Percentiles rank a stretch among this genome's conserved stretches.
Evolutionary conservation across 2,797 vertebrate species (phyloP).

Genomic region (Hephaestus fuliginosus): DNA sequence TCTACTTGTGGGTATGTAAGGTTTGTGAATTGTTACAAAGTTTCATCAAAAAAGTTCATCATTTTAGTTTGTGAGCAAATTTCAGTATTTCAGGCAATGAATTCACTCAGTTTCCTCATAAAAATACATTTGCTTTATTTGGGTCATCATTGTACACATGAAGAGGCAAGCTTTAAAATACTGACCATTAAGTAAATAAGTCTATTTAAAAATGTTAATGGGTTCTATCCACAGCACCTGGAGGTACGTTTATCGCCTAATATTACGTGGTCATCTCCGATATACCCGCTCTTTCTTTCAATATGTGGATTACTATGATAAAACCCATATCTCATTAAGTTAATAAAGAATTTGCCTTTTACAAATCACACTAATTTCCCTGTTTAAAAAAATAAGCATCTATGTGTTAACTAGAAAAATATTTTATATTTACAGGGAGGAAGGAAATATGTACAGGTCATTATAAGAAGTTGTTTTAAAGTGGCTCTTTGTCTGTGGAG

Average conservation of each 20-base stretch:
- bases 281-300: background rate
- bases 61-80: background rate
- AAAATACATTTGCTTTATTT: slow-evolving; percentile 82
- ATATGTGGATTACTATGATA: slow-evolving; percentile 30
- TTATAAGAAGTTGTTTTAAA: slow-evolving; percentile 44
- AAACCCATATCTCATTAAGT: slow-evolving; percentile 30
- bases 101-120: slow-evolving; percentile 40
- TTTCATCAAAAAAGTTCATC: background rate
- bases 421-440: slow-evolving; percentile 66
- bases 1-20: too few species aligned
- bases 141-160: slow-evolving; percentile 48
- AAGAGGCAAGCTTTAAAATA: slow-evolving; percentile 52
- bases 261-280: slow-evolving; percentile 18
- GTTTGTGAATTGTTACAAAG: too few species aligned
- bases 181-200: slow-evolving; percentile 27
- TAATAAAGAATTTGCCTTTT: slow-evolving; percentile 21
- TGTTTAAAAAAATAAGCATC: slow-evolving; percentile 37
- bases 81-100: background rate
- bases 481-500: slow-evolving; percentile 24
- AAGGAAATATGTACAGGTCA: slow-evolving; percentile 57
- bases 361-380: slow-evolving; percentile 9
- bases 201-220: slow-evolving; percentile 46
- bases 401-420: slow-evolving; percentile 61
- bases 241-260: slow-evolving; percentile 43
- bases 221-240: slow-evolving; percentile 26